phyloP scores from a whole-genome alignment of 2,113 vertebrate species.

The Datnioides undecimradiatus region DNA sequence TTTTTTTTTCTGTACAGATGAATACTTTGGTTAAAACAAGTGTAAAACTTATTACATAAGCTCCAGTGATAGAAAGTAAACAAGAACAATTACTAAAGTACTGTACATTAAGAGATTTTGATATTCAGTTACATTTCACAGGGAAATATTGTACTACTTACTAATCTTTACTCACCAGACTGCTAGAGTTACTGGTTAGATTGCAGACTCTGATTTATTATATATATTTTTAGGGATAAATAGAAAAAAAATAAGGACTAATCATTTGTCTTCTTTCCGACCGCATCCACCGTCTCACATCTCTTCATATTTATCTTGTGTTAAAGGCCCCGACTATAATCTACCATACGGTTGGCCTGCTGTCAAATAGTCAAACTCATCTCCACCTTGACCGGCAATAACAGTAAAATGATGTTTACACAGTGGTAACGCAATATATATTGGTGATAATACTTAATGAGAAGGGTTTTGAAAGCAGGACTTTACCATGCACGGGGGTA shows the following conservation, averaged over 20 bases:
- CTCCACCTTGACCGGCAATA: too few species aligned
- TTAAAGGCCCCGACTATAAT: neutral
- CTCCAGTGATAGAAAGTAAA: neutral
- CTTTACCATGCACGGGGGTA: too few species aligned
- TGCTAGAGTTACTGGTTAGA: neutral
- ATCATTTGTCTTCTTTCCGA: neutral
- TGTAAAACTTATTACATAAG: neutral
- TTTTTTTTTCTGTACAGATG: neutral
- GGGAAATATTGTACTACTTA: neutral
- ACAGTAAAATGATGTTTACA: too few species aligned
- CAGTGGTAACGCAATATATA: too few species aligned
- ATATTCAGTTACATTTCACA: neutral
- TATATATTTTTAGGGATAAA: too few species aligned
- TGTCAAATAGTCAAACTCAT: neutral
- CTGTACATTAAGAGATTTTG: neutral
- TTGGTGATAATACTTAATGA: too few species aligned
- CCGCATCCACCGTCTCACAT: neutral
- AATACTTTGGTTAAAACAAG: neutral
- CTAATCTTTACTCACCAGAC: too few species aligned
- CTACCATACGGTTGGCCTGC: too few species aligned
- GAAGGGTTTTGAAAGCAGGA: neutral
- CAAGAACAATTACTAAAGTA: neutral
- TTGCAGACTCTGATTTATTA: neutral
- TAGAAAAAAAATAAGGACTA: too few species aligned
- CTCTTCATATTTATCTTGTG: too few species aligned